Base-by-base conservation (phyloP, 2,113 vertebrate genomes). In the Rostratula benghalensis region DNA sequence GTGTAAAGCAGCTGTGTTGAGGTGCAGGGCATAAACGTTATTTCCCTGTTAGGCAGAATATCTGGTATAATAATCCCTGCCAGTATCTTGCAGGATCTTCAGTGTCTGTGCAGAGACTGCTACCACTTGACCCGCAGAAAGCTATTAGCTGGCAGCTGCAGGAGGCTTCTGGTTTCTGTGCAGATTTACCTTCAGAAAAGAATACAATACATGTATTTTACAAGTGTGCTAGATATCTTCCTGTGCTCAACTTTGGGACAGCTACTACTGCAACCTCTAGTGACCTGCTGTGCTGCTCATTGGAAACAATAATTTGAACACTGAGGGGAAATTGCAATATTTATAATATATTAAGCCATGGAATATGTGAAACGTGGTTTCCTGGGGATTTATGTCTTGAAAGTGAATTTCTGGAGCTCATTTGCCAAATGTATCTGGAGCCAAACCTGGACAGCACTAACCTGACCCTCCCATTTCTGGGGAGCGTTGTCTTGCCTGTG, bases 361-460 rank as follows among this genome's bases (percentile, higher is more conserved):
- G 92, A 92, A 90, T 63, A 84, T 90, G 86, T 90, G 78, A 95
- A 92, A 87, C 68, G 41, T 83, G 92, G 68, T 94, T 95, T 94
- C 92, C 94, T 94, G 86, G 46, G 73, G 68, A 67, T 87, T 94
- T 94, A 71, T 67, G 82, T 84, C 68, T 80, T 90, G 92, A 83
- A 90, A 95, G 68, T n/a, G 57, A 67, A 57, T 92, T 92, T 79
- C 86, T 80, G 73, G 92, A 83, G 86, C 86, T 92, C 73, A 24
- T 87, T 87, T 90, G 73, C 86, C 82, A 80, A 87, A 76, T 68
- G 31, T n/a, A 48, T 63, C 8, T 7, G 63, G 53, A 90, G 86
- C 73, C 92, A 83, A 90, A 90, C 63, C 68, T 71, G 73, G 92
- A 53, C 61, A 87, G 86, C 82, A 50, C 86, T 87, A 75, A 50